Evolutionary conservation across 2,888 invertebrate genomes (phyloP).

Genomic region (Pachydiplax longipennis): DNA sequence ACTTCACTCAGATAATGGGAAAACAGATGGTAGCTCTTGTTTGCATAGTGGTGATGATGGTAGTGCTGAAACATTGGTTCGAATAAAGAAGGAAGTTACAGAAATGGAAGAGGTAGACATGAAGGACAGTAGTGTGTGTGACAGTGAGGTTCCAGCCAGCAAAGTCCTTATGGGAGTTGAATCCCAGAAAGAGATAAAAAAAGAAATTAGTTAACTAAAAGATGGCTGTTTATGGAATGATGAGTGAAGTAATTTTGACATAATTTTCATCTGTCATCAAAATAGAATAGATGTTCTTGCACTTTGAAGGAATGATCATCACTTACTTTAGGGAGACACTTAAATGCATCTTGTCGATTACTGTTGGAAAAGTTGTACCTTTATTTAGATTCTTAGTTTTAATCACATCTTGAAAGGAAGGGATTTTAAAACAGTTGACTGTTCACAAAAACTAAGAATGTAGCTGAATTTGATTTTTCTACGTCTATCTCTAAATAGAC

Average conservation of each 20-base stretch:
- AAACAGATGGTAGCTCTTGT: neutral
- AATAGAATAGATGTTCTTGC: slow-evolving; percentile 9
- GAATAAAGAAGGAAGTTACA: no score
- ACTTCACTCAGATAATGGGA: neutral
- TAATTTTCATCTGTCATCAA: neutral
- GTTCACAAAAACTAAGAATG: neutral
- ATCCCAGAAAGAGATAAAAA: neutral
- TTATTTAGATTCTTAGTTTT: neutral
- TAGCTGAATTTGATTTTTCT: neutral
- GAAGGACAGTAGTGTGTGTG: neutral
- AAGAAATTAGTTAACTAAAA: neutral
- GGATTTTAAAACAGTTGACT: neutral
- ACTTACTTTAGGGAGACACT: neutral
- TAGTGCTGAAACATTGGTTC: neutral
- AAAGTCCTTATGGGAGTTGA: neutral
- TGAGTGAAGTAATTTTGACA: neutral
- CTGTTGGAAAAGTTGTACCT: neutral
- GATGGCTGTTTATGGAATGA: neutral
- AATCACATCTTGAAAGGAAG: neutral
- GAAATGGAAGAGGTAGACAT: neutral
- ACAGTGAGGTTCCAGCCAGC: neutral
- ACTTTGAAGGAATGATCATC: neutral
- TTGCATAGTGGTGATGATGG: neutral
- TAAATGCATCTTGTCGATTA: neutral
- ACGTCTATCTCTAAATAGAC: neutral